These are phyloP conservation scores for Aphelenchoides besseyi DNA, from an alignment of 1,140 invertebrate genomes.

Conservation along the genomic window DNA sequence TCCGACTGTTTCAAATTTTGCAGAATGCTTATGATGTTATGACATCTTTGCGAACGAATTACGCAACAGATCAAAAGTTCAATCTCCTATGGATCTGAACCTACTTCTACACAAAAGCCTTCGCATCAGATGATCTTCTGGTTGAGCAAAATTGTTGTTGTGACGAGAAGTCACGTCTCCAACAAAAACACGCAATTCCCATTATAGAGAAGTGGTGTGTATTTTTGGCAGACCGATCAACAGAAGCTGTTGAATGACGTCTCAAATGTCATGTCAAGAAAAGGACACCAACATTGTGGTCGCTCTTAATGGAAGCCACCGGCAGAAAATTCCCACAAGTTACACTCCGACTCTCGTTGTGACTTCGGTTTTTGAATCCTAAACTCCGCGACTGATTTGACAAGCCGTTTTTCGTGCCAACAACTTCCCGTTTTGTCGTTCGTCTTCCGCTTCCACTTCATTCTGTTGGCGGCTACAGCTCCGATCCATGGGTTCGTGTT, in stretches of 20 bases:
- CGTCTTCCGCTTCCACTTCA: not conserved
- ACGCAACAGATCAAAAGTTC: too few relatives aligned
- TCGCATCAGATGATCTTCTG: too few relatives aligned
- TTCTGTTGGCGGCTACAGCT: not conserved
- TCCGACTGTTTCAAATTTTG: too few relatives aligned
- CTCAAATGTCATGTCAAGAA: not conserved
- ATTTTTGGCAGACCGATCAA: not conserved
- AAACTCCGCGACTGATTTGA: conserved; percentile 1
- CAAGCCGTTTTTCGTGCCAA: not conserved
- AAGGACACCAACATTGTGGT: not conserved
- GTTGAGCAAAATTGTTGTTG: too few relatives aligned
- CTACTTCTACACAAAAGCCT: too few relatives aligned
- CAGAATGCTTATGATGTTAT: too few relatives aligned
- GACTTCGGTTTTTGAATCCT: not conserved
- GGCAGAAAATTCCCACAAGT: too few relatives aligned
- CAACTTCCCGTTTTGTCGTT: not conserved
- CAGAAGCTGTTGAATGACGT: not conserved
- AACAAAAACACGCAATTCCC: too few relatives aligned
- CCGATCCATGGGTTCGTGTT: not conserved
- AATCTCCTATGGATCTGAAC: too few relatives aligned
- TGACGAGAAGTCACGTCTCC: too few relatives aligned
- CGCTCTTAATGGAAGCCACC: not conserved
- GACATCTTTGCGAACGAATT: too few relatives aligned
- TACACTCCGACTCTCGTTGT: not conserved
- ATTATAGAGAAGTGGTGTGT: too few relatives aligned